Percentiles rank a stretch among this genome's conserved stretches.
phyloP scores from a whole-genome alignment of 2,113 vertebrate species.

The Alligator sinensis region DNA sequence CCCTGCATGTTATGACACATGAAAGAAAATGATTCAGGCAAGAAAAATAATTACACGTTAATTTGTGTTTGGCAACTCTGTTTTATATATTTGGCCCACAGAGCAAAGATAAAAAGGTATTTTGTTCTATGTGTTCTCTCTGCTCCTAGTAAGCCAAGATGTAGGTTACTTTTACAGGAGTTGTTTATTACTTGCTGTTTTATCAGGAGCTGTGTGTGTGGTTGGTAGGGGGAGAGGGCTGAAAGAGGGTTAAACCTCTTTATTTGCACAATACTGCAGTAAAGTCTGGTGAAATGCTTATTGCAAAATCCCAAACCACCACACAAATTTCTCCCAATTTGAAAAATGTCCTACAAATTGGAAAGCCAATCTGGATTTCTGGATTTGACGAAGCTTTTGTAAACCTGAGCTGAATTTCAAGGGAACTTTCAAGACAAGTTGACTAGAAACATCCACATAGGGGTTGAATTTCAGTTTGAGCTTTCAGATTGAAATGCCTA shows the following conservation, averaged over 20 bases:
- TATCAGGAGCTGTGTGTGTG: not conserved
- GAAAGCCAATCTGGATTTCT: rapidly evolving
- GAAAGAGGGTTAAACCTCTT: not conserved
- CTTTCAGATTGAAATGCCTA: not conserved
- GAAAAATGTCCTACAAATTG: not conserved
- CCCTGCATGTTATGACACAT: conserved; percentile 85
- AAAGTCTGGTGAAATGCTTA: not conserved
- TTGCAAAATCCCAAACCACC: not conserved
- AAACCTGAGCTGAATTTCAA: not conserved
- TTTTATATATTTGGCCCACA: conserved; percentile 79
- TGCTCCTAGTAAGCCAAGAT: conserved; percentile 48
- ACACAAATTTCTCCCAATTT: not conserved
- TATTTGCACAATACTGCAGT: rapidly evolving
- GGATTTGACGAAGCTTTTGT: not conserved
- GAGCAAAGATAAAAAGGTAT: conserved; percentile 78
- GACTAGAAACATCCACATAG: not conserved
- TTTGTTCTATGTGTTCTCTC: conserved; percentile 72
- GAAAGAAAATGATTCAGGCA: conserved; percentile 86
- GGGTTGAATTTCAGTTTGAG: not conserved
- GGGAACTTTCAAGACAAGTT: not conserved
- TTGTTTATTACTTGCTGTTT: not conserved
- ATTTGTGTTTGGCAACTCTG: conserved; percentile 85
- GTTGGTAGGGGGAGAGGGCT: conserved; percentile 6
- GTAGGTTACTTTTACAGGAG: conserved; percentile 28
- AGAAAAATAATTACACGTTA: conserved; percentile 88